These are phyloP conservation scores for Artibeus lituratus DNA, from an alignment of 2,797 vertebrate genomes.

Conservation along the genomic window DNA sequence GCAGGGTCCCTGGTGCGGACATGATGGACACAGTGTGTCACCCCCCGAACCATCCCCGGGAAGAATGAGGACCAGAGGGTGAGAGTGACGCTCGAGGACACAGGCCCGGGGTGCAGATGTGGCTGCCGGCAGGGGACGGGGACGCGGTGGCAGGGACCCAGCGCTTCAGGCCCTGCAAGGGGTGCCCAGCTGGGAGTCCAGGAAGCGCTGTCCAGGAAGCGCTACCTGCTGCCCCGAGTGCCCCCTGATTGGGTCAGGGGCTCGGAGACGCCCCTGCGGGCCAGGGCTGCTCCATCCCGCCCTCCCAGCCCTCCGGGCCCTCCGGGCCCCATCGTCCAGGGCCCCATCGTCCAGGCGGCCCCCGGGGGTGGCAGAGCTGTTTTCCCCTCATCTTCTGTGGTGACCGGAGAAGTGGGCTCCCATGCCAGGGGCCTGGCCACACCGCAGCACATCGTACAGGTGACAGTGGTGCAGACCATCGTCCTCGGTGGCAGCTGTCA, in stretches of 20 bases:
- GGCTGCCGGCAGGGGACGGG: neutral
- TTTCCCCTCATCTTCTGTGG: neutral
- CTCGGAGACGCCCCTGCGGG: neutral
- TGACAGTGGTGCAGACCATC: accelerated
- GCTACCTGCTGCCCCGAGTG: accelerated
- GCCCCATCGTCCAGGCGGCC: too few species aligned
- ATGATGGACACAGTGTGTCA: accelerated
- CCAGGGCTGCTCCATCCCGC: accelerated
- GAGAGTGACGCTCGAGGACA: too few species aligned
- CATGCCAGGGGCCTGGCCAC: accelerated
- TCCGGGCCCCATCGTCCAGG: too few species aligned
- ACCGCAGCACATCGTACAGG: accelerated
- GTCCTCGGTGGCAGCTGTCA: neutral
- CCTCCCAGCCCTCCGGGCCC: accelerated
- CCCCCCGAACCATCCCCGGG: neutral
- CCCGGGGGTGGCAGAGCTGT: accelerated
- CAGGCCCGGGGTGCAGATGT: accelerated
- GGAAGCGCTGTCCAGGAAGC: accelerated
- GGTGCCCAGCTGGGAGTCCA: accelerated
- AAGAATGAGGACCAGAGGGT: neutral
- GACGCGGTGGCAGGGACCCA: neutral
- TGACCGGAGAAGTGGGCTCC: neutral
- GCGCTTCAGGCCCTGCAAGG: accelerated
- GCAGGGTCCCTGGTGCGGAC: neutral
- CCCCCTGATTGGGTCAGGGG: accelerated